phyloP scores from a whole-genome alignment of 2,113 vertebrate genomes.

The Pelusios castaneus region DNA sequence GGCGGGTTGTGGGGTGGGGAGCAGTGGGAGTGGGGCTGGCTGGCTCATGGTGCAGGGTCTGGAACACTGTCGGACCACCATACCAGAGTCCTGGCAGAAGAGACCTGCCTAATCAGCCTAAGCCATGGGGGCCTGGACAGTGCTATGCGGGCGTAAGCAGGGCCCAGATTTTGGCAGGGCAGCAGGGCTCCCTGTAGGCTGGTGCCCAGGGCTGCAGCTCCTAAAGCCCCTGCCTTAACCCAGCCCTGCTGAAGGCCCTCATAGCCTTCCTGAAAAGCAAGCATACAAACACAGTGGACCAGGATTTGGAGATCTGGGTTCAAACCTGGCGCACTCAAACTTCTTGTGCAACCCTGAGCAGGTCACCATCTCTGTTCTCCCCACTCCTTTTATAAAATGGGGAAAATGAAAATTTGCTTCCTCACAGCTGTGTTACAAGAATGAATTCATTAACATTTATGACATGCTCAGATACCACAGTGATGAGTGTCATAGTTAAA shows the following conservation, averaged over 20 bases:
- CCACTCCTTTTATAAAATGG: rapidly evolving
- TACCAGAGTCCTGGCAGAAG: too few species aligned
- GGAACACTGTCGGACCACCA: too few species aligned
- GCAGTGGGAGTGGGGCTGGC: too few species aligned
- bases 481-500: neutral
- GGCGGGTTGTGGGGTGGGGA: too few species aligned
- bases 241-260: neutral
- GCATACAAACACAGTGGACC: neutral
- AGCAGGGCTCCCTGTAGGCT: too few species aligned
- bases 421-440: neutral
- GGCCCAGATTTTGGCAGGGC: too few species aligned
- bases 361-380: neutral
- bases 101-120: too few species aligned
- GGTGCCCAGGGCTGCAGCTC: too few species aligned
- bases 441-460: neutral
- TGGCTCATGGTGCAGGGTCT: too few species aligned
- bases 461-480: neutral
- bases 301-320: neutral
- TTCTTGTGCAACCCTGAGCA: neutral
- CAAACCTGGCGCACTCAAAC: neutral
- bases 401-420: neutral
- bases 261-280: neutral
- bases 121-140: too few species aligned
- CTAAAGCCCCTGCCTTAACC: too few species aligned
- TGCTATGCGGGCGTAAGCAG: too few species aligned